These are phyloP conservation scores for Meda fulgida DNA, from an alignment of 2,797 vertebrate species.

Conservation along the genomic window DNA sequence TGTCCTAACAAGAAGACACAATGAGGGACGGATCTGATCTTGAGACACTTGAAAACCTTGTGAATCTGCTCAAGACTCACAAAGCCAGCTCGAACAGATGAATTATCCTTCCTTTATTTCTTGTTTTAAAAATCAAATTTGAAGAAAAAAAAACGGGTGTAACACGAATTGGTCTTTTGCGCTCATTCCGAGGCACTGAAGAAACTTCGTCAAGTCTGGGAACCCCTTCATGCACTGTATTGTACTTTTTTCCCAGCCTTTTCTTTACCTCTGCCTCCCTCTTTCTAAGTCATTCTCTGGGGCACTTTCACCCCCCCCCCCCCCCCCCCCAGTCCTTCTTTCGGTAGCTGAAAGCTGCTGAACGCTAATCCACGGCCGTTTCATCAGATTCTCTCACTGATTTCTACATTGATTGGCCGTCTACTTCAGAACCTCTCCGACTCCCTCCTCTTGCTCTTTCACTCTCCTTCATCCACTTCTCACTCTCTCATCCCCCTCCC, in stretches of 20 bases:
- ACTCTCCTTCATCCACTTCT: conserved; percentile 60
- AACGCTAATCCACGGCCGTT: conserved; percentile 63
- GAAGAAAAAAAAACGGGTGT: conserved; percentile 17
- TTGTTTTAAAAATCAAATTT: conserved; percentile 32
- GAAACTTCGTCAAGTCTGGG: conserved; percentile 45
- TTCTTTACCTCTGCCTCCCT: conserved; percentile 30
- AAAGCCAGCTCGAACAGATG: conserved; percentile 20
- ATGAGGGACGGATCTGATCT: conserved; percentile 25
- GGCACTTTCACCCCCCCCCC: conserved; percentile 64
- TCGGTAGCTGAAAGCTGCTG: conserved; percentile 53
- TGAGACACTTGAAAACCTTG: conserved; percentile 15
- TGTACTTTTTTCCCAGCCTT: conserved; percentile 43
- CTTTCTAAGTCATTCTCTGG: conserved; percentile 65
- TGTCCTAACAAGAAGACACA: neutral
- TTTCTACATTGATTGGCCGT: conserved; percentile 68
- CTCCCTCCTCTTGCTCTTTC: conserved; percentile 62
- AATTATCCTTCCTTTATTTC: conserved; percentile 28
- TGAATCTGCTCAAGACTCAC: neutral
- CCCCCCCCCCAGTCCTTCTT: conserved; percentile 58
- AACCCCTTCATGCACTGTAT: conserved; percentile 34
- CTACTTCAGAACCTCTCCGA: conserved; percentile 70
- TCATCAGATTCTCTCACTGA: conserved; percentile 61
- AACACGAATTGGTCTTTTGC: conserved; percentile 33
- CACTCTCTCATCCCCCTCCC: conserved; percentile 48
- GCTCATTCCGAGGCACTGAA: conserved; percentile 24